A percentile compares a stretch with the other conserved stretches of the same genome.
phyloP scores from a whole-genome alignment of 2,888 invertebrate genomes.

The Anorthoa munda region DNA sequence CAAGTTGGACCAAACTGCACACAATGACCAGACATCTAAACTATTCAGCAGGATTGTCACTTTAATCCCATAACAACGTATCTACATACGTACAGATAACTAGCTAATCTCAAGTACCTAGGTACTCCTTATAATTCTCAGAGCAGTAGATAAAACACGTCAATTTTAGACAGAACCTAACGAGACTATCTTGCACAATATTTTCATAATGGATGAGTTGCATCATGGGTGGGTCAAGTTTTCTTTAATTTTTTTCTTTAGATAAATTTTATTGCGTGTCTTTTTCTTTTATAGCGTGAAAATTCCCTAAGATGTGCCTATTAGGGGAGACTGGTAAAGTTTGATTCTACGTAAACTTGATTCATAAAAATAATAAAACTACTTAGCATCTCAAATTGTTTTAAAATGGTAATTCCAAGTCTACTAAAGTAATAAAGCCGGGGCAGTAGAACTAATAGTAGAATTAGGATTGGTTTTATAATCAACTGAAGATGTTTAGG shows the following conservation, averaged over 20 bases:
- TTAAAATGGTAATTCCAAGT: too few relatives aligned
- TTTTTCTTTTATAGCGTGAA: background rate
- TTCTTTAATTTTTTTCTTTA: background rate
- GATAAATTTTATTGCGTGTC: background rate
- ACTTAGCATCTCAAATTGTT: too few relatives aligned
- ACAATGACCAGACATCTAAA: background rate
- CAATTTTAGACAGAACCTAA: slow-evolving; percentile 2
- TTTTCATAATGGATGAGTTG: background rate
- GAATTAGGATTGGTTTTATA: too few relatives aligned
- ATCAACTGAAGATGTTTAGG: too few relatives aligned
- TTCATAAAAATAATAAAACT: too few relatives aligned
- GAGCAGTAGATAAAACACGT: slow-evolving; percentile 4
- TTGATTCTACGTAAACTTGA: too few relatives aligned
- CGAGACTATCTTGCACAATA: slow-evolving; percentile 1
- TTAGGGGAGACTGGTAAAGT: too few relatives aligned
- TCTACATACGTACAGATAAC: background rate
- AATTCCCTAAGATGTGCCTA: background rate
- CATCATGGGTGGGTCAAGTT: background rate
- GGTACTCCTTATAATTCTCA: background rate
- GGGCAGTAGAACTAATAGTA: too few relatives aligned
- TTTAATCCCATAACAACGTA: background rate
- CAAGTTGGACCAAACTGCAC: too few relatives aligned
- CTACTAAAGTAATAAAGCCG: too few relatives aligned
- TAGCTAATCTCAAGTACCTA: slow-evolving; percentile 11
- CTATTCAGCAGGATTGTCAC: background rate